A percentile compares a stretch with the other conserved stretches of the same genome.
Conservation (phyloP, 2,888 invertebrate species). For the Cylindroiulus punctatus region DNA sequence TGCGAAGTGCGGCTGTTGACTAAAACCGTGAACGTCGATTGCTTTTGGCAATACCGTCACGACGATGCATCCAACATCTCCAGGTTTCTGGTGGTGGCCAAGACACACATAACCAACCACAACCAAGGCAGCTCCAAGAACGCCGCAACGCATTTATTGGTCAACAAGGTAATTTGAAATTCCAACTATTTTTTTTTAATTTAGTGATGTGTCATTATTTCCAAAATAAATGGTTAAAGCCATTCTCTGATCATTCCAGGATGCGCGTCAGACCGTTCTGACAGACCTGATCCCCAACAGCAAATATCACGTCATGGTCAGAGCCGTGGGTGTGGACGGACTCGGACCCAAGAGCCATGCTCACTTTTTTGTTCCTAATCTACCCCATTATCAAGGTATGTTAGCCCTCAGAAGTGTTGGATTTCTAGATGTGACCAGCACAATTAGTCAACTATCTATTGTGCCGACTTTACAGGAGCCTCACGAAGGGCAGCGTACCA, state of each 20-base stretch:
- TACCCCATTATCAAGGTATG: conserved; percentile 40
- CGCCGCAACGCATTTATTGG: conserved; percentile 49
- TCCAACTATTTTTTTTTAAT: neutral
- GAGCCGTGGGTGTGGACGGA: conserved; percentile 50
- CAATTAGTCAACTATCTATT: neutral
- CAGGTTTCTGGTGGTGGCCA: conserved; percentile 49
- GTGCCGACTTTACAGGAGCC: neutral
- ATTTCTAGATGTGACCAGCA: too few relatives aligned
- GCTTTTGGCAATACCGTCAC: conserved; percentile 51
- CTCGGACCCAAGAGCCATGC: conserved; percentile 52
- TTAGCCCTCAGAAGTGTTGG: neutral
- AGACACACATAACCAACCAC: conserved; percentile 48
- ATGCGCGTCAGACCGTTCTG: conserved; percentile 46
- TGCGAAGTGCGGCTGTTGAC: conserved; percentile 35
- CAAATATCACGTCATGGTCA: conserved; percentile 53
- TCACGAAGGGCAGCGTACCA: conserved; percentile 36
- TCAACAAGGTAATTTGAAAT: conserved; percentile 48
- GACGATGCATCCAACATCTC: conserved; percentile 25
- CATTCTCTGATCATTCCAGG: neutral
- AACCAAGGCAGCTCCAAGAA: conserved; percentile 44
- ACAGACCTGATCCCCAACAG: conserved; percentile 52
- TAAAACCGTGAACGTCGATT: conserved; percentile 17
- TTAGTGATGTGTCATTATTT: too few relatives aligned
- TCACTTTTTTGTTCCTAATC: conserved; percentile 54
- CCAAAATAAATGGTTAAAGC: too few relatives aligned